Evolutionary conservation across 1,140 invertebrate species (phyloP).

Genomic region (Aphelinus atriplicis): DNA sequence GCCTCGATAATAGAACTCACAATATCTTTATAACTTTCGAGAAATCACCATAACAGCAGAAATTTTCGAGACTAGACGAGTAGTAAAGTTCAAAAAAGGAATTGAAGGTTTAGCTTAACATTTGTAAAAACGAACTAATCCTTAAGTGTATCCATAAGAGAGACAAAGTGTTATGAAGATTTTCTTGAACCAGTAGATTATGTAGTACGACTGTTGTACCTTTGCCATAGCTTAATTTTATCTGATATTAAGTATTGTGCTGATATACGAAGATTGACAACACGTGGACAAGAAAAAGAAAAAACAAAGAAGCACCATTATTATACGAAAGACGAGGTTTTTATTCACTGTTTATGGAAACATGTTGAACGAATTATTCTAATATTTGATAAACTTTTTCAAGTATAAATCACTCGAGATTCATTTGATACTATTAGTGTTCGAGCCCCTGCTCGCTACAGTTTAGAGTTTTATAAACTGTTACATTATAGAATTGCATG

Average conservation of each 20-base stretch:
- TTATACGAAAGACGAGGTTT: too few species aligned
- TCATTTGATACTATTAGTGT: conserved; percentile 14
- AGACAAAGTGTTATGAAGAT: background rate
- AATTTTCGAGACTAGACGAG: conserved; percentile 19
- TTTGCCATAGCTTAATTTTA: conserved; percentile 22
- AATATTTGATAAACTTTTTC: too few species aligned
- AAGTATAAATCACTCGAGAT: background rate
- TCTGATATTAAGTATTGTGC: conserved; percentile 26
- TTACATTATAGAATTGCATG: background rate
- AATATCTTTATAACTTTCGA: conserved; percentile 20
- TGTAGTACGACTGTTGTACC: conserved; percentile 32
- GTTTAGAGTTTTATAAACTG: conserved; percentile 19
- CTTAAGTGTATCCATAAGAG: too few species aligned
- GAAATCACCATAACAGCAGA: conserved; percentile 15
- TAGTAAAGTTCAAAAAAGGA: conserved; percentile 7
- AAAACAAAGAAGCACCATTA: too few species aligned
- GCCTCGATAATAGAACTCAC: conserved; percentile 31
- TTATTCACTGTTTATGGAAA: too few species aligned
- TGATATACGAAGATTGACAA: conserved; percentile 19
- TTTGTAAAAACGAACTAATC: too few species aligned
- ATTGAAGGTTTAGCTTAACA: background rate
- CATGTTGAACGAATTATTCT: too few species aligned
- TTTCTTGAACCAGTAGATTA: conserved; percentile 30
- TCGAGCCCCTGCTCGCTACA: conserved; percentile 8
- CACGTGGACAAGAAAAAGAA: too few species aligned